A percentile compares a stretch with the other conserved stretches of the same genome.
Conservation (phyloP, 2,797 vertebrate genomes). For the Sebastes jordani region DNA sequence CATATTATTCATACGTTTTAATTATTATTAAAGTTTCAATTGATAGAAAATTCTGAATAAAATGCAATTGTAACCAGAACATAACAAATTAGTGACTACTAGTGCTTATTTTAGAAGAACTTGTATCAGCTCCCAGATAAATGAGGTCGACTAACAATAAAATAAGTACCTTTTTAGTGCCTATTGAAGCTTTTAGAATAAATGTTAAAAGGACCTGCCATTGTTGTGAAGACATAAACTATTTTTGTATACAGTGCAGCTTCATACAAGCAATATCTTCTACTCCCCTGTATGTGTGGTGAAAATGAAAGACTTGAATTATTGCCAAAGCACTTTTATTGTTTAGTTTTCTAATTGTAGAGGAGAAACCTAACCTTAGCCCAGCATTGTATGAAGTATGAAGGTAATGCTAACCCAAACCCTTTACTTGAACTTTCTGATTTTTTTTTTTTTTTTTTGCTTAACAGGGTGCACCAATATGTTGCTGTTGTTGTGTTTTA, state of each 20-base stretch:
- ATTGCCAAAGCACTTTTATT: constrained; percentile 81
- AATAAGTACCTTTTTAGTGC: background rate
- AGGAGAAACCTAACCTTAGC: constrained; percentile 27
- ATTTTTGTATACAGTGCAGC: constrained; percentile 24
- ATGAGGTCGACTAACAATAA: background rate
- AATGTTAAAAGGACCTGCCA: constrained; percentile 7
- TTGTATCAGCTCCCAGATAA: background rate
- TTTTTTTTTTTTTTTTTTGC: background rate
- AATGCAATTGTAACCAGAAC: background rate
- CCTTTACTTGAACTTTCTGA: constrained; percentile 68
- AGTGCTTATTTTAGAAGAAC: background rate
- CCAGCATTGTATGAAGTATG: constrained; percentile 32
- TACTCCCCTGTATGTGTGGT: constrained; percentile 49
- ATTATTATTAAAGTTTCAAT: background rate
- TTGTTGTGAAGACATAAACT: constrained; percentile 6
- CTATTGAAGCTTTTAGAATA: constrained; percentile 20
- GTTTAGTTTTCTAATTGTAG: constrained; percentile 41
- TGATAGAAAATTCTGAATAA: background rate
- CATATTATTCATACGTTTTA: background rate
- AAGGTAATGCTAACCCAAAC: constrained; percentile 36
- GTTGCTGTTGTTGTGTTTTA: constrained; percentile 2
- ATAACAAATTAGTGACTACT: background rate
- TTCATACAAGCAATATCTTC: constrained; percentile 24
- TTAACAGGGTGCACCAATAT: constrained; percentile 20
- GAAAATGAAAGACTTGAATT: constrained; percentile 78